Evolutionary conservation across 1,140 invertebrate genomes (phyloP).

Genomic region (Sycobia sp.): DNA sequence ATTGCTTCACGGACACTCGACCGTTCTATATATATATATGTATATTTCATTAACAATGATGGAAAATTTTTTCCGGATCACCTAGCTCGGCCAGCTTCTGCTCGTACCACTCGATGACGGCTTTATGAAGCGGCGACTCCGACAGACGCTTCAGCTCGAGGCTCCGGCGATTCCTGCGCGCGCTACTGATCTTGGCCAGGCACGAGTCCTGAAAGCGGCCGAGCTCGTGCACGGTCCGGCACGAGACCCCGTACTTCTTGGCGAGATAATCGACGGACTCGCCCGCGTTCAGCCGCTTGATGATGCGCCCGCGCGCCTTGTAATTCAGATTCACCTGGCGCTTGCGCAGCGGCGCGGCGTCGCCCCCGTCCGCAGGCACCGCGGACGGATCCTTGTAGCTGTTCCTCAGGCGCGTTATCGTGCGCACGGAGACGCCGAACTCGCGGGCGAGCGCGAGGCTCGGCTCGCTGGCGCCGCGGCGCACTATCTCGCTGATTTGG

Average conservation of each 20-base stretch:
- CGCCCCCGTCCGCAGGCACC: too few species aligned
- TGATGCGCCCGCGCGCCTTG: not conserved
- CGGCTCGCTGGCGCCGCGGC: too few species aligned
- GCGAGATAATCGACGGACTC: not conserved
- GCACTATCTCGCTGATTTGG: too few species aligned
- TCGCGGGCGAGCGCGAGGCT: too few species aligned
- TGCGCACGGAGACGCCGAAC: too few species aligned
- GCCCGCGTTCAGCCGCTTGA: not conserved
- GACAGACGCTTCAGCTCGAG: not conserved
- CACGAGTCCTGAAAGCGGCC: not conserved
- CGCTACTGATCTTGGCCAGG: not conserved
- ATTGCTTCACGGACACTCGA: too few species aligned
- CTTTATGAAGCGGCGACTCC: not conserved
- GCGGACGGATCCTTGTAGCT: too few species aligned
- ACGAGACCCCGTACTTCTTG: not conserved
- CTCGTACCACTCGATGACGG: not conserved
- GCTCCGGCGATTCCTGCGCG: not conserved
- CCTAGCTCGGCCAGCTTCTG: too few species aligned
- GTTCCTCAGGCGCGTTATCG: too few species aligned
- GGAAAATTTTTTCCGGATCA: too few species aligned
- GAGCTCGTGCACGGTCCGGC: not conserved
- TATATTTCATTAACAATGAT: not conserved
- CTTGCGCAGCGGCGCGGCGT: too few species aligned
- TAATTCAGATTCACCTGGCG: not conserved
- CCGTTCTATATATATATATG: too few species aligned